Conservation (phyloP, 1,140 invertebrate genomes). For the Periplaneta americana region DNA sequence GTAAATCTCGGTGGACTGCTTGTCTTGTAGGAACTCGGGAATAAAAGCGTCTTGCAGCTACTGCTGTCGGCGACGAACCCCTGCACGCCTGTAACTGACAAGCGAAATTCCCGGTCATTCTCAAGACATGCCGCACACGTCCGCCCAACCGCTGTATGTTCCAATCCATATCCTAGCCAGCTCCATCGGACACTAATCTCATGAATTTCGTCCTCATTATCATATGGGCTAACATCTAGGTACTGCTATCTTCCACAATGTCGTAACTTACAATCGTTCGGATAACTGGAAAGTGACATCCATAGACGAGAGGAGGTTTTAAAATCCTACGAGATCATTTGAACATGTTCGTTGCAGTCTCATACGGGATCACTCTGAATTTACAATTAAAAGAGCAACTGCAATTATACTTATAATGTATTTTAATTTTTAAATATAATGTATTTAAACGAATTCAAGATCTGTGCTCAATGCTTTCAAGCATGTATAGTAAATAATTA, state of each 20-base stretch:
- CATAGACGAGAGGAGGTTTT: background rate
- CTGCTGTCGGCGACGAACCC: background rate
- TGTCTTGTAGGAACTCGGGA: background rate
- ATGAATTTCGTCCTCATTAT: background rate
- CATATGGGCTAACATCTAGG: background rate
- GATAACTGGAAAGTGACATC: background rate
- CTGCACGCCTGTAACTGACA: background rate
- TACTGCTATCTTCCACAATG: background rate
- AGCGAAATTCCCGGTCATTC: background rate
- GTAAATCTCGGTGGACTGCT: background rate
- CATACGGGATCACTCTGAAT: too few relatives aligned
- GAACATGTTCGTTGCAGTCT: too few relatives aligned
- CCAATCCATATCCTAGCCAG: background rate
- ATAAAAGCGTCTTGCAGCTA: background rate
- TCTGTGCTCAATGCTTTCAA: too few relatives aligned
- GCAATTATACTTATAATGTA: too few relatives aligned
- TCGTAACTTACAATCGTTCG: background rate
- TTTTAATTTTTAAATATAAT: too few relatives aligned
- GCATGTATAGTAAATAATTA: too few relatives aligned
- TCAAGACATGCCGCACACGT: background rate
- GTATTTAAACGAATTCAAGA: too few relatives aligned
- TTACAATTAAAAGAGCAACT: too few relatives aligned
- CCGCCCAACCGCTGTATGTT: background rate
- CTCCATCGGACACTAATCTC: background rate
- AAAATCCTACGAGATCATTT: too few relatives aligned